Percentiles rank a stretch among this genome's conserved stretches.
These are phyloP conservation scores for Pammene fasciana DNA, from an alignment of 2,888 invertebrate species.

Conservation along the genomic window DNA sequence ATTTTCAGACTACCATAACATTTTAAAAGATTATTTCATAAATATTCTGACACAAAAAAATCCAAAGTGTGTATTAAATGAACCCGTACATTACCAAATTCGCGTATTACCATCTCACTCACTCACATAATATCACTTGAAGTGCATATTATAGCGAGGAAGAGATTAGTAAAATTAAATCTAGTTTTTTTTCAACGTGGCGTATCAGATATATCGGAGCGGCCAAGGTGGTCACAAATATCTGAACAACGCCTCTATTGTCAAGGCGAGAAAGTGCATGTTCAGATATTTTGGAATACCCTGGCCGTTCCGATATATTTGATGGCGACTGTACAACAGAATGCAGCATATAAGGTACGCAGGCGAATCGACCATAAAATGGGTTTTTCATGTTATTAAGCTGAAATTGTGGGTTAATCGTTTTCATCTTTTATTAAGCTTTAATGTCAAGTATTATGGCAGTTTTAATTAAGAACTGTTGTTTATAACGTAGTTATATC, in stretches of 20 bases:
- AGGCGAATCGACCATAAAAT: slow-evolving; percentile 27
- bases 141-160: too few species aligned
- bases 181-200: too few species aligned
- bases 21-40: too few species aligned
- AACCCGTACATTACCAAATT: slow-evolving; percentile 33
- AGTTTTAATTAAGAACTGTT: slow-evolving; percentile 6
- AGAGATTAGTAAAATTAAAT: too few species aligned
- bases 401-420: slow-evolving; percentile 26
- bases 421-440: slow-evolving; percentile 11
- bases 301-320: too few species aligned
- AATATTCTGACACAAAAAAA: background rate
- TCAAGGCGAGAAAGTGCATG: too few species aligned
- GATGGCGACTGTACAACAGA: slow-evolving; percentile 23
- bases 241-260: too few species aligned
- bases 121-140: background rate
- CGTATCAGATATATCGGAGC: too few species aligned
- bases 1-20: too few species aligned
- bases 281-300: too few species aligned
- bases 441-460: slow-evolving; percentile 2
- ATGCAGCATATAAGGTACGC: slow-evolving; percentile 26
- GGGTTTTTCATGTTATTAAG: slow-evolving; percentile 32
- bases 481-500: slow-evolving; percentile 4
- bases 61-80: slow-evolving; percentile 25
- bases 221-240: too few species aligned
- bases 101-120: slow-evolving; percentile 27